These are phyloP conservation scores for Nymphalis polychloros DNA, from an alignment of 2,888 invertebrate species.

Conservation along the genomic window DNA sequence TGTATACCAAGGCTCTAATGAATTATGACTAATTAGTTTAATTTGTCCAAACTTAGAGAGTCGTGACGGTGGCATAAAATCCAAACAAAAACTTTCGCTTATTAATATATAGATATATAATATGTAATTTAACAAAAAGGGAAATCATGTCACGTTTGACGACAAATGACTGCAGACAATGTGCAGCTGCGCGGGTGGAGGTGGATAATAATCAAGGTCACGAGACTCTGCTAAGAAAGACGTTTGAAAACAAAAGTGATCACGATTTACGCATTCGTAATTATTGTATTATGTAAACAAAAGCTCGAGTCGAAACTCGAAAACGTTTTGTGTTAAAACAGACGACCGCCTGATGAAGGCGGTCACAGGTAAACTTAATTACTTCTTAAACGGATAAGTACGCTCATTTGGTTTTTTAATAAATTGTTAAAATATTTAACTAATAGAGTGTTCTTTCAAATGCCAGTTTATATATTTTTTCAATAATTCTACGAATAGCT, in stretches of 20 bases:
- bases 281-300: conserved; percentile 42
- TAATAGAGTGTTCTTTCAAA: too few species aligned
- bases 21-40: background rate
- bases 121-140: conserved; percentile 59
- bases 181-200: conserved; percentile 54
- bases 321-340: background rate
- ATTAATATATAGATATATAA: conserved; percentile 55
- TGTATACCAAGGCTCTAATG: background rate
- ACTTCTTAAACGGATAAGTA: too few species aligned
- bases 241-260: conserved; percentile 75
- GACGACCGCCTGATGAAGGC: background rate
- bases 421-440: too few species aligned
- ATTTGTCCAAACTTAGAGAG: background rate
- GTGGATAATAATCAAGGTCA: conserved; percentile 63
- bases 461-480: too few species aligned
- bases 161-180: conserved; percentile 63
- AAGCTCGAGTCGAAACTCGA: conserved; percentile 18
- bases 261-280: conserved; percentile 58
- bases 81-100: conserved; percentile 61
- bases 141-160: conserved; percentile 64
- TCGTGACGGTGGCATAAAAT: conserved; percentile 28
- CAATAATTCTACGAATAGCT: background rate
- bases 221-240: conserved; percentile 49
- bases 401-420: too few species aligned
- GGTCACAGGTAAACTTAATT: background rate